Evolutionary conservation across 2,888 invertebrate species (phyloP).

Genomic region (Timandra comae): DNA sequence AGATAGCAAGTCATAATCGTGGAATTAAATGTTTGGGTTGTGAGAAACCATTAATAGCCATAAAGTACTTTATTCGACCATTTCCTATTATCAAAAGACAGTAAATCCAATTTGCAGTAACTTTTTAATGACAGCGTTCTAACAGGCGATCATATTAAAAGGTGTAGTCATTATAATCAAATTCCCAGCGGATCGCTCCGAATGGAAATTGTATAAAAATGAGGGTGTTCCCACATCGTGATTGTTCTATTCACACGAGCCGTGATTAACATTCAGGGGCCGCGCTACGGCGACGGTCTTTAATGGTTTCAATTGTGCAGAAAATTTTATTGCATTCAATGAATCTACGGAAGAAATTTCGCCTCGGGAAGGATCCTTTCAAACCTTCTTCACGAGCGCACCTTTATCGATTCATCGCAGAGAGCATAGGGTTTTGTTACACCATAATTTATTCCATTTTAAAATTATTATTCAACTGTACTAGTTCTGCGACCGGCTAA

Average conservation of each 20-base stretch:
- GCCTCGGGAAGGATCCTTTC: constrained; percentile 41
- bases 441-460: constrained; percentile 6
- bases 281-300: constrained; percentile 54
- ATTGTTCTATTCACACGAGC: constrained; percentile 69
- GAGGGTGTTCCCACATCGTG: constrained; percentile 51
- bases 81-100: no score
- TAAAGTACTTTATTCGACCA: no score
- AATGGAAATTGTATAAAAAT: constrained; percentile 46
- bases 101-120: no score
- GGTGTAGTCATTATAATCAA: constrained; percentile 18
- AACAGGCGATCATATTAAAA: no score
- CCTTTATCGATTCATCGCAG: constrained; percentile 47
- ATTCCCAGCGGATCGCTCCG: constrained; percentile 34
- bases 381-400: constrained; percentile 33
- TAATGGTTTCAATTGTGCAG: constrained; percentile 73
- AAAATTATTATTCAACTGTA: constrained; percentile 9
- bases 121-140: no score
- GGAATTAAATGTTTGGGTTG: no score
- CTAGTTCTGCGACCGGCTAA: constrained; percentile 20
- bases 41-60: no score
- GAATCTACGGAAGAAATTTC: constrained; percentile 49
- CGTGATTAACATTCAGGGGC: constrained; percentile 65
- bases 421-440: constrained; percentile 1
- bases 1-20: no score
- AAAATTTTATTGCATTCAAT: constrained; percentile 73